phyloP scores from a whole-genome alignment of 2,113 vertebrate species.

The Etheostoma spectabile region DNA sequence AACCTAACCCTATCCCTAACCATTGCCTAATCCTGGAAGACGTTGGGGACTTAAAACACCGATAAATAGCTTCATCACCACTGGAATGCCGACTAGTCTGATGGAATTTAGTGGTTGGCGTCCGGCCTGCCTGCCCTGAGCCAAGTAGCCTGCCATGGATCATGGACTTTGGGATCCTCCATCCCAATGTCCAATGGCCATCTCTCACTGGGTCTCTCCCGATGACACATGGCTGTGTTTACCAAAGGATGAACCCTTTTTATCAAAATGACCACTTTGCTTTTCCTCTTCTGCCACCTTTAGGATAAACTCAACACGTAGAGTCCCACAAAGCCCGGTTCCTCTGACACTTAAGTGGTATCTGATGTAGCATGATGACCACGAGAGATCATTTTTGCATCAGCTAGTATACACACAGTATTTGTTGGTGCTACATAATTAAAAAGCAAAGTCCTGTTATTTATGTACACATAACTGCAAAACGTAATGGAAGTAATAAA shows the following conservation, averaged over 20 bases:
- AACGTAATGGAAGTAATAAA: constrained; percentile 10
- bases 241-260: neutral
- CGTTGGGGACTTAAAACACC: no score
- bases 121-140: no score
- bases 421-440: neutral
- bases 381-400: neutral
- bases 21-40: no score
- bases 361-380: no score
- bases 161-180: no score
- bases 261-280: neutral
- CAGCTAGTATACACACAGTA: neutral
- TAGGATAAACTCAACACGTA: neutral
- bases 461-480: constrained; percentile 8
- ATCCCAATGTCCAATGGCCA: no score
- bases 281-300: neutral
- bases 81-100: no score
- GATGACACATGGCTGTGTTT: neutral
- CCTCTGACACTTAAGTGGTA: neutral
- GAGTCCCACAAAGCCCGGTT: neutral
- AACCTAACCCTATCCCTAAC: no score
- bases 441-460: neutral
- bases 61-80: no score
- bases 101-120: no score
- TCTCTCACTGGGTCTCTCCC: no score
- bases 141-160: no score